Conservation (phyloP, 2,113 vertebrate species). For the Saiga tatarica region DNA sequence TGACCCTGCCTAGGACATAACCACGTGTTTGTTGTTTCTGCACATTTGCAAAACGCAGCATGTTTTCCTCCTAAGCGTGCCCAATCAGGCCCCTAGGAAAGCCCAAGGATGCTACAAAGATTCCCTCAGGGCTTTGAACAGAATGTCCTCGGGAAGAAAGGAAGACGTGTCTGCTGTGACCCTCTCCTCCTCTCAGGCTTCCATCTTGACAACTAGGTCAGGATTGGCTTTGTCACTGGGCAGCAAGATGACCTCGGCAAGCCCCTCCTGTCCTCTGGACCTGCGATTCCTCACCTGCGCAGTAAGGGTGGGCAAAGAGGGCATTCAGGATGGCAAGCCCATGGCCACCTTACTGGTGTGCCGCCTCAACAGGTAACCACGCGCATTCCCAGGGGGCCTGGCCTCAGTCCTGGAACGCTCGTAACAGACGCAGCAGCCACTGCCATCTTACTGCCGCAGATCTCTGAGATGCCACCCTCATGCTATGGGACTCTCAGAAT, state of each 20-base stretch:
- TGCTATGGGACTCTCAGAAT: not conserved
- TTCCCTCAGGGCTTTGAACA: not conserved
- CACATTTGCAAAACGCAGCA: constrained; percentile 36
- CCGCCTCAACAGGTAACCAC: not conserved
- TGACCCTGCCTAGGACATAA: not conserved
- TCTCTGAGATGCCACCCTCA: not conserved
- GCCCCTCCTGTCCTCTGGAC: not conserved
- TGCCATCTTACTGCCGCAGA: not conserved
- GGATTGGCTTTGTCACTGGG: not conserved
- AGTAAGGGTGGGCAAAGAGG: accelerated
- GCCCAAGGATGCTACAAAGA: not conserved
- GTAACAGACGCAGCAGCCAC: not conserved
- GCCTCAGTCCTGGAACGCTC: not conserved
- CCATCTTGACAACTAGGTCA: not conserved
- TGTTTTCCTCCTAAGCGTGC: constrained; percentile 16
- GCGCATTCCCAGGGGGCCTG: not conserved
- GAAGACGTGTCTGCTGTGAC: not conserved
- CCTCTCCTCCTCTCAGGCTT: not conserved
- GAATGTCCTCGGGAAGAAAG: not conserved
- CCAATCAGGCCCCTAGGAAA: not conserved
- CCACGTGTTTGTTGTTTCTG: constrained; percentile 14
- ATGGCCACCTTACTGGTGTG: not conserved
- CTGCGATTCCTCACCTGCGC: not conserved
- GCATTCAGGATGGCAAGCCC: not conserved
- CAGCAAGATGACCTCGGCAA: constrained; percentile 12